Evolutionary conservation across 1,140 invertebrate genomes (phyloP).

Genomic region (Neodiprion fabricii): DNA sequence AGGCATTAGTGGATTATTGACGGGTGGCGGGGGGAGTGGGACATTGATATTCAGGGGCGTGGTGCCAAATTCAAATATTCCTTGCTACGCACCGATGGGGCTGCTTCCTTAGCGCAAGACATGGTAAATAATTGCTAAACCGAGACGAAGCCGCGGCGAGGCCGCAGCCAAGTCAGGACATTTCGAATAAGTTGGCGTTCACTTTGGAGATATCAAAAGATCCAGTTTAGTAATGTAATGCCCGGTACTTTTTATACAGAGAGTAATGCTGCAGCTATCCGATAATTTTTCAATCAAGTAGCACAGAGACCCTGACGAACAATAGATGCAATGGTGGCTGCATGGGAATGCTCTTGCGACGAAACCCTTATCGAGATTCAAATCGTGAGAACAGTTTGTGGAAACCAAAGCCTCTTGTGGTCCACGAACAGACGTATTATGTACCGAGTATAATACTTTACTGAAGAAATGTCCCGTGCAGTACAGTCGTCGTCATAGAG

Average conservation of each 20-base stretch:
- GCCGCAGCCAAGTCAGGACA: neutral
- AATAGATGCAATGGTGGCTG: neutral
- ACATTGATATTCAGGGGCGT: constrained; percentile 5
- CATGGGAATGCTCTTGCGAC: neutral
- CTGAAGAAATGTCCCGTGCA: too few species aligned
- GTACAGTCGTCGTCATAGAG: neutral
- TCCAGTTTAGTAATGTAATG: neutral
- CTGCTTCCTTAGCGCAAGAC: neutral
- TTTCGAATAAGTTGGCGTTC: too few species aligned
- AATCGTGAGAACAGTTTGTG: constrained; percentile 1
- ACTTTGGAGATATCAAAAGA: neutral
- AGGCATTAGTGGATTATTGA: neutral
- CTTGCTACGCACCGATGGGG: neutral
- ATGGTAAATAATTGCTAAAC: neutral
- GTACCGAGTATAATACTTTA: neutral
- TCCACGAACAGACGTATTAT: neutral
- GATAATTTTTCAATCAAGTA: neutral
- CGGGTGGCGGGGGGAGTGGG: neutral
- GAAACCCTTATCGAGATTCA: neutral
- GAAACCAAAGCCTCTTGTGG: neutral
- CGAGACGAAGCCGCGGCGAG: neutral
- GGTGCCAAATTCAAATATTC: neutral
- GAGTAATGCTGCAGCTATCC: neutral
- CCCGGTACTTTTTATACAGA: neutral
- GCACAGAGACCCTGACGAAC: neutral